Evolutionary conservation across 1,140 invertebrate genomes (phyloP), one percentile per base, ranked within the genome.

Genomic region (Calliphora vicina): DNA sequence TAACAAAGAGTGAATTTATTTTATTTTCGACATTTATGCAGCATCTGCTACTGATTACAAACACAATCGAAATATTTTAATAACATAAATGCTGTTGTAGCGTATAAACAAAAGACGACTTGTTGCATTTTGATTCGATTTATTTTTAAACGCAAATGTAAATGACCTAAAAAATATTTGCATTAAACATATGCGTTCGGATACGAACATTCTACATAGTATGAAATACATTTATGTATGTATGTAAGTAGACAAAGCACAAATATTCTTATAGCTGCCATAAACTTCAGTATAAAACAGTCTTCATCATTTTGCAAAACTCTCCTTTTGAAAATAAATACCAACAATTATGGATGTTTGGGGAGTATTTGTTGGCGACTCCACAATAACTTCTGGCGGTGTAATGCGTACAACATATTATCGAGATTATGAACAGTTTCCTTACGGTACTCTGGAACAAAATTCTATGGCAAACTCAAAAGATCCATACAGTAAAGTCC

Each of bases 361-460:
- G 87, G 89, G 88, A 67, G 86, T 89, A 83, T 90, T 87, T 87
- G 84, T 87, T 80, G 88, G 89, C 82, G 89, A 90, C 73, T 86
- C 88, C 13, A 85, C 86, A 17, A 84, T 92, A 82, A 89, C 91
- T 9, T 92, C 91, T 83, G 92, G 91, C 80, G 91, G 91, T 25
- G 91, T 90, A 25, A 89, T 92, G 84, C 87, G 92, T 61, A 87
- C 84, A 35, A 86, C 89, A 15, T 90, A 91, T 35, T 92, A 92
- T 84, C 87, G 91, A 15, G 92, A 93, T 74, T 93, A 92, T 86
- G 92, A 92, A 84, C 85, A 89, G 84, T 90, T 89, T 71, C 89
- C 89, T 72, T 90, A 90, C 85, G 89, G 89, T 42, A 87, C 89
- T 26, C 80, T 90, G 45, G 89, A 90, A 81, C 84, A 87, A 27